Base-by-base conservation (phyloP, 2,797 vertebrate species). In the Sebastes jordani region DNA sequence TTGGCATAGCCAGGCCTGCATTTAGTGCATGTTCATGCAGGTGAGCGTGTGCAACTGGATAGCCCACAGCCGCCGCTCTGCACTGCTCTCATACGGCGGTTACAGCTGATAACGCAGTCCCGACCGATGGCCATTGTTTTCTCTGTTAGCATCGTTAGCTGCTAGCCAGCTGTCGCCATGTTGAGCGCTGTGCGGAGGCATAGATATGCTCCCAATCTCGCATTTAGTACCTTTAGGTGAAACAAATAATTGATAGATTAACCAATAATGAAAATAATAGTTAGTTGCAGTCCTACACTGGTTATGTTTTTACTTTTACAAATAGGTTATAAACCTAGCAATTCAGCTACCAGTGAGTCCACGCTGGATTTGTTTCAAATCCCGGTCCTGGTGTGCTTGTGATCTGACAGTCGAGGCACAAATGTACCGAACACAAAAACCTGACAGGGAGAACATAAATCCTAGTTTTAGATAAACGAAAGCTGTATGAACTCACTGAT, bases 401-500 rank as follows among this genome's bases (percentile, higher is more conserved):
- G 11, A n/a, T 59, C 55, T 29, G 8, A 76, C 30, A 55, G 14
- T 55, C 61, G 20, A 62, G 52, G 59, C 23, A 59, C 23, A 72
- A 83, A 78, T 22, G 13, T 11, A 34, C 52, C 18, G 16, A 52
- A 73, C 62, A 67, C 20, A 65, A 59, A 84, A 59, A 46, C 13
- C 7, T 1, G 11, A 46, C 59, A 74, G 25, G 60, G 29, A 22
- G 42, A 77, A 49, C 59, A 74, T 52, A 63, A 77, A 83, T 52
- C 62, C 36, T n/a, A 18, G 54, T 64, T 73, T 20, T 27, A 34
- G 58, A 74, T 42, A 55, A 82, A 87, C 20, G 1, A 67, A 78
- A 74, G 29, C 55, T 22, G 30, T n/a, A 72, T 22, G 22, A 65
- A 71, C 30, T 81, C 42, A 29, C 58, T 36, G 22, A 63, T 65